phyloP scores from a whole-genome alignment of 1,140 invertebrate species.

The Lordiphosa stackelbergi region DNA sequence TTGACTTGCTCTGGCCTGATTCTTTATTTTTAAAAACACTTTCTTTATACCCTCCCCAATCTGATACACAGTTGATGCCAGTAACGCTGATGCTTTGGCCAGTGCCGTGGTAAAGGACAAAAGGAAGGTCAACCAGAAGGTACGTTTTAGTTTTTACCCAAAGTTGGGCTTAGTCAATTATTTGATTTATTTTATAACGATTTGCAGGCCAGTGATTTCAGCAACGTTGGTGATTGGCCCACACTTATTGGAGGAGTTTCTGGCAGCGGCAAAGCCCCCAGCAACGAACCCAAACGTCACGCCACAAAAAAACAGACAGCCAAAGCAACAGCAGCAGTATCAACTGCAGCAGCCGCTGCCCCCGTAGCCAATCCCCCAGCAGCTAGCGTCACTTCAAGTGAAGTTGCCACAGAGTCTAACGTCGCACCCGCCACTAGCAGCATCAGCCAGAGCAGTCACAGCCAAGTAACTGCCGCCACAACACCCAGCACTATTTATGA shows the following conservation, averaged over 20 bases:
- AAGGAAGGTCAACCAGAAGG: slow-evolving; percentile 82
- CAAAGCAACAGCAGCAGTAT: no score
- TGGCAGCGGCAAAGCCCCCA: slow-evolving; percentile 68
- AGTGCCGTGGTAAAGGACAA: slow-evolving; percentile 81
- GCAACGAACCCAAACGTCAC: slow-evolving; percentile 70
- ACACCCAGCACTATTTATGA: slow-evolving; percentile 63
- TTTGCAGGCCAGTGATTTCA: slow-evolving; percentile 84
- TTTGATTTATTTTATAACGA: slow-evolving; percentile 19
- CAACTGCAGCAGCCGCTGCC: slow-evolving; percentile 32
- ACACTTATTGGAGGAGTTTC: slow-evolving; percentile 79
- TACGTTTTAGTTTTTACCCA: slow-evolving; percentile 54
- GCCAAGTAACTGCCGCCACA: no score
- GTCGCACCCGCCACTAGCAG: slow-evolving; percentile 10
- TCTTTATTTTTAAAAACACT: slow-evolving; percentile 41
- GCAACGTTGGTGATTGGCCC: slow-evolving; percentile 88
- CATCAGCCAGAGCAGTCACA: no score
- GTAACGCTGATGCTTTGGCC: slow-evolving; percentile 76
- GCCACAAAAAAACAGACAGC: slow-evolving; percentile 57
- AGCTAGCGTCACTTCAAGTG: slow-evolving; percentile 38
- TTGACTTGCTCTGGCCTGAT: slow-evolving; percentile 36
- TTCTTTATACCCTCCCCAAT: slow-evolving; percentile 16
- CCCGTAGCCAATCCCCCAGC: slow-evolving; percentile 6
- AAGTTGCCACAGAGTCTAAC: slow-evolving; percentile 42
- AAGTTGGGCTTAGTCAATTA: neutral
- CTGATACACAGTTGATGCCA: slow-evolving; percentile 41